Evolutionary conservation across 2,113 vertebrate genomes (phyloP).

Genomic region (Xyrauchen texanus): DNA sequence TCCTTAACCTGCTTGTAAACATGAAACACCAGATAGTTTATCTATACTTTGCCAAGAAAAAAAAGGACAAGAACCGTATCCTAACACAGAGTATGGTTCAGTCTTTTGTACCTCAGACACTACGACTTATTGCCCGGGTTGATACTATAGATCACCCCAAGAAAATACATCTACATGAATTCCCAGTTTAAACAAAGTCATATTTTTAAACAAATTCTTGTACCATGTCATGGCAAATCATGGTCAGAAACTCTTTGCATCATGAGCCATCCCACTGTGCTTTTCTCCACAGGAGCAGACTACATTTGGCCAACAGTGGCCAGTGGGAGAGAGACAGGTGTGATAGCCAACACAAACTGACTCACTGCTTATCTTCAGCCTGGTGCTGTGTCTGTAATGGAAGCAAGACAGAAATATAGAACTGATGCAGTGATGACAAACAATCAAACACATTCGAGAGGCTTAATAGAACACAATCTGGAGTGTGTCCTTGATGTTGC

Average conservation of each 20-base stretch:
- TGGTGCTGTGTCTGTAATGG: neutral
- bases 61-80: slow-evolving; percentile 7
- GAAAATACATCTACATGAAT: no score
- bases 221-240: neutral
- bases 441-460: neutral
- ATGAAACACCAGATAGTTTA: slow-evolving; percentile 21
- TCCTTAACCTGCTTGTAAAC: slow-evolving; percentile 15
- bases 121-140: no score
- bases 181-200: no score
- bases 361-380: slow-evolving; percentile 48
- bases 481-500: neutral
- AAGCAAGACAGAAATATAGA: slow-evolving; percentile 36
- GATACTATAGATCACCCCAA: neutral
- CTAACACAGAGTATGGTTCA: neutral
- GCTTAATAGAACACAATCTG: neutral
- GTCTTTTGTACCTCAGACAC: neutral
- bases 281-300: slow-evolving; percentile 58
- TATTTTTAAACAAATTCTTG: neutral
- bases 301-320: slow-evolving; percentile 62
- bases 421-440: neutral
- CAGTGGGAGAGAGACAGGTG: slow-evolving; percentile 63
- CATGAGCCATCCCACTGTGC: slow-evolving; percentile 53
- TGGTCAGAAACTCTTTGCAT: slow-evolving; percentile 46
- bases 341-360: slow-evolving; percentile 50
- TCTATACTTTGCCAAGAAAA: neutral